Percentiles rank a stretch among this genome's conserved stretches.
Evolutionary conservation across 2,113 vertebrate species (phyloP).

Genomic region (Cyanoramphus novaezelandiae): DNA sequence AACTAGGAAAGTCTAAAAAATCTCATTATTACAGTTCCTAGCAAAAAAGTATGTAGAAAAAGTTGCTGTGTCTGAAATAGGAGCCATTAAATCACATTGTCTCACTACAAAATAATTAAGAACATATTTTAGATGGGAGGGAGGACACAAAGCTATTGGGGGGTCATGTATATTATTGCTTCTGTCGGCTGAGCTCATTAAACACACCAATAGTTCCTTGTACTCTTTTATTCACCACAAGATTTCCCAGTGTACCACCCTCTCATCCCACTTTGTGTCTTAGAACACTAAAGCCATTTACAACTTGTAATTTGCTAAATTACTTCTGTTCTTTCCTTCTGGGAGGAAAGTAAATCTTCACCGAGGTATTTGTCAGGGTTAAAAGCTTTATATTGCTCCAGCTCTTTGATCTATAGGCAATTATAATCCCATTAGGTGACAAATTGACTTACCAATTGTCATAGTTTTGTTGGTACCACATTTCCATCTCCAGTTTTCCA

Average conservation of each 20-base stretch:
- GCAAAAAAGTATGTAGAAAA: not conserved
- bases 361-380: not conserved
- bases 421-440: not conserved
- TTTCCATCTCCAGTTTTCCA: not conserved
- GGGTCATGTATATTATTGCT: not conserved
- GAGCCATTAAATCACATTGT: not conserved
- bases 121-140: not conserved
- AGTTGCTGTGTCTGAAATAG: not conserved
- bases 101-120: not conserved
- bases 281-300: not conserved
- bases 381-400: not conserved
- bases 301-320: conserved; percentile 8
- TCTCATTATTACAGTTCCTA: not conserved
- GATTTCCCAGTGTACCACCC: not conserved
- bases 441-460: not conserved
- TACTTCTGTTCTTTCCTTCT: not conserved
- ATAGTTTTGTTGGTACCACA: not conserved
- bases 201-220: not conserved
- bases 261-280: not conserved
- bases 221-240: not conserved
- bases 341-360: not conserved
- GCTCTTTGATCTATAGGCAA: not conserved
- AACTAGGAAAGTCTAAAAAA: not conserved
- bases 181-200: not conserved
- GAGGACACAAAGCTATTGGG: not conserved